Conservation (phyloP, 1,140 invertebrate species). For the Drosophila pseudoobscura region DNA sequence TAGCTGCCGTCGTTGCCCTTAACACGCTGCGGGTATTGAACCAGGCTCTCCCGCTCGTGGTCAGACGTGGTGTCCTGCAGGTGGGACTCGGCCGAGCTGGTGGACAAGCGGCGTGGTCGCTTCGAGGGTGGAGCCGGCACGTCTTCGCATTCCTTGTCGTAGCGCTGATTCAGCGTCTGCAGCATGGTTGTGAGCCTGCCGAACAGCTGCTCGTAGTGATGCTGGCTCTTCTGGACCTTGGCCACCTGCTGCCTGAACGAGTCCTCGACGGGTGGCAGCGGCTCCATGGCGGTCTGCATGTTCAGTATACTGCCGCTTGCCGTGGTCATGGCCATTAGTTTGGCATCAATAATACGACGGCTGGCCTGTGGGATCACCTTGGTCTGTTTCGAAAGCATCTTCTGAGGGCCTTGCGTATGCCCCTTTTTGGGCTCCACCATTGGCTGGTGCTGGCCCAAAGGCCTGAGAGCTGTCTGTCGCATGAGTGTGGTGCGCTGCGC, state of each 20-base stretch:
- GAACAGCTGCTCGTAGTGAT: slow-evolving; percentile 45
- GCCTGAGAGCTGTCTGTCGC: slow-evolving; percentile 8
- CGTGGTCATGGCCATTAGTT: slow-evolving; percentile 42
- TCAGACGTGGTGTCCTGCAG: slow-evolving; percentile 1
- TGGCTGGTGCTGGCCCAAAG: slow-evolving; percentile 25
- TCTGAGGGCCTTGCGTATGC: neutral
- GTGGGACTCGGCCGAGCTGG: slow-evolving; percentile 46
- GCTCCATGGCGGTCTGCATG: slow-evolving; percentile 4
- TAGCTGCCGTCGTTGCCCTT: slow-evolving; percentile 24
- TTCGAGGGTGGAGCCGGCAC: slow-evolving; percentile 33
- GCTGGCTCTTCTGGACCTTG: slow-evolving; percentile 56
- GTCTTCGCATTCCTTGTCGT: slow-evolving; percentile 30
- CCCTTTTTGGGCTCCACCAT: slow-evolving; percentile 2
- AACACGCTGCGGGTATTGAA: slow-evolving; percentile 47
- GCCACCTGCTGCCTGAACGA: slow-evolving; percentile 41
- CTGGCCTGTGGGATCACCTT: neutral
- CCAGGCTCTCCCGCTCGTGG: slow-evolving; percentile 1
- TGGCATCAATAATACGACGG: slow-evolving; percentile 34
- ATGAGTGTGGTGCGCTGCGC: slow-evolving; percentile 29
- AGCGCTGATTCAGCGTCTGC: slow-evolving; percentile 54
- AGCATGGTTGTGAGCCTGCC: slow-evolving; percentile 37
- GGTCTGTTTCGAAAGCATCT: neutral
- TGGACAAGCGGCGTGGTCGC: slow-evolving; percentile 38
- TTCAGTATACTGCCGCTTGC: neutral
- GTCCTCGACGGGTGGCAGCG: slow-evolving; percentile 35